Conservation (phyloP, 2,797 vertebrate species). For the Sarcoramphus papa region DNA sequence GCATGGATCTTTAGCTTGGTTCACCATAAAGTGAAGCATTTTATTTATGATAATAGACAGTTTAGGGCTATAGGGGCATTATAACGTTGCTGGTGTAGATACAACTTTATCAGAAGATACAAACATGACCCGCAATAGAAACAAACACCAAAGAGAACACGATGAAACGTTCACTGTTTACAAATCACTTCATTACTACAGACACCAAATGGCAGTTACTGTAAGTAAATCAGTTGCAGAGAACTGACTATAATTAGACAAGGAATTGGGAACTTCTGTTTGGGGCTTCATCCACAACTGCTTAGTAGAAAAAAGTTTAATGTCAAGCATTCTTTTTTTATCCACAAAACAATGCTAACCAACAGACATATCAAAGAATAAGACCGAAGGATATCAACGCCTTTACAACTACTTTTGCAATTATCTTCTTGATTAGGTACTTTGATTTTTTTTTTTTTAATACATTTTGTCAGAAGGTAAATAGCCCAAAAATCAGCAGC, state of each 20-base stretch:
- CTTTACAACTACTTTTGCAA: conserved; percentile 68
- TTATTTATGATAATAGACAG: conserved; percentile 63
- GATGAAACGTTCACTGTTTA: conserved; percentile 75
- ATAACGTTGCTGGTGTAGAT: conserved; percentile 74
- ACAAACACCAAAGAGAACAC: conserved; percentile 77
- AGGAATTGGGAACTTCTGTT: conserved; percentile 61
- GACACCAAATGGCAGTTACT: conserved; percentile 80
- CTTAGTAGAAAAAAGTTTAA: conserved; percentile 73
- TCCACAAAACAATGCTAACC: conserved; percentile 75
- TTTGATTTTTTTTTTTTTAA: conserved; percentile 54
- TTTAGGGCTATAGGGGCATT: conserved; percentile 70
- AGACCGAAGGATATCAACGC: conserved; percentile 63
- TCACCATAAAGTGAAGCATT: conserved; percentile 68
- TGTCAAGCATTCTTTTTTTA: conserved; percentile 74
- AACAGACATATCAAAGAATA: conserved; percentile 72
- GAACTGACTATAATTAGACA: conserved; percentile 68
- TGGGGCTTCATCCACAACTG: conserved; percentile 67
- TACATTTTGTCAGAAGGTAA: conserved; percentile 64
- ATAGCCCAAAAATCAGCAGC: conserved; percentile 72
- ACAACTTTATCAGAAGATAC: conserved; percentile 74
- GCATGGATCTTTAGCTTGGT: conserved; percentile 68
- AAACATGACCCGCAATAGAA: conserved; percentile 74
- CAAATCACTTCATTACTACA: conserved; percentile 80
- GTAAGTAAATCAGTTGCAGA: conserved; percentile 74
- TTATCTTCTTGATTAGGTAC: conserved; percentile 64